Evolutionary conservation across 2,113 vertebrate species (phyloP), one percentile per base, ranked within the genome.

Genomic region (Zosterops hypoxanthus): DNA sequence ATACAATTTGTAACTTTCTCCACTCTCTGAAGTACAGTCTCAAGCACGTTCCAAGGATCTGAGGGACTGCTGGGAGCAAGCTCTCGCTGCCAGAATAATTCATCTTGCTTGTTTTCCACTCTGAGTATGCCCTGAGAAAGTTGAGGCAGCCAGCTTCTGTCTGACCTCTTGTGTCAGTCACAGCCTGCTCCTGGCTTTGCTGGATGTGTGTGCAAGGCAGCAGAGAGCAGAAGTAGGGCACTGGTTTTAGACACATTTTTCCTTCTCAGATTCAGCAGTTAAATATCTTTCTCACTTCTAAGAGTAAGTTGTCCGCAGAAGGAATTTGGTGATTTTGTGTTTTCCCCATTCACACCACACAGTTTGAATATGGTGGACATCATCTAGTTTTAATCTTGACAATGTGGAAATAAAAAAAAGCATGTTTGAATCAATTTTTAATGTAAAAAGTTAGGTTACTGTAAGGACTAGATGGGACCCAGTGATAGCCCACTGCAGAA

Each of bases 131-230:
- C 65, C 63, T 88, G 90, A 88, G 82, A 94, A 94, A 92, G 64
- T 55, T 93, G 90, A 87, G 90, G 65, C 82, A 90, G 78, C 49
- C 20, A 6, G 86, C 95, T 94, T 96, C 92, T 93, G 86, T 93
- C 86, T 90, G 86, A 88, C 82, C 75, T 88, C 63, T 68, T 68
- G 5, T 59, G 71, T 92, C 86, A 90, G 68, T 93, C 76, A 73
- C 64, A 88, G 68, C 47, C 75, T 88, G 60, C 80, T 93, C 23
- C 68, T 94, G 79, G 59, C 76, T 88, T 83, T 7, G 17, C 12
- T 75, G 8, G 46, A 22, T 84, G 12, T 1, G 2, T 65, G 26
- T 66, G 34, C 41, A 52, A 57, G 42, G 50, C 69, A 64, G 53
- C 66, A 86, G 53, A 79, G 59, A 69, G 49, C 57, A 68, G 29